phyloP scores from a whole-genome alignment of 2,888 invertebrate genomes.

The Atethmia centrago region DNA sequence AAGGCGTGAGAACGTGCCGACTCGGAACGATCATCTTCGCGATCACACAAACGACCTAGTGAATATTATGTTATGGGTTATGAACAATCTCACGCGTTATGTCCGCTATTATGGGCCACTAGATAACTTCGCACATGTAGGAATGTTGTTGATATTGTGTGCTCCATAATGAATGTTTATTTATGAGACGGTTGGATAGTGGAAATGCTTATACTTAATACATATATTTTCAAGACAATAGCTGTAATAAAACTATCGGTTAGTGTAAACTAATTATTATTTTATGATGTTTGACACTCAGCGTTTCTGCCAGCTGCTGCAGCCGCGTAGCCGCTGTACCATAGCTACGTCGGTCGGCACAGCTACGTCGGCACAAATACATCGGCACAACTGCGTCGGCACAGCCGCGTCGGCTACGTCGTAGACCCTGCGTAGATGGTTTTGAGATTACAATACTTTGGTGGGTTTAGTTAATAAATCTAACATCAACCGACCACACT shows the following conservation, averaged over 20 bases:
- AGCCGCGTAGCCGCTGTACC: slow-evolving; percentile 15
- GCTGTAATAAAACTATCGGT: not conserved
- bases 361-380: slow-evolving; percentile 36
- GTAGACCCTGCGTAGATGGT: slow-evolving; percentile 23
- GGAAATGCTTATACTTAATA: not conserved
- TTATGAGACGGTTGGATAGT: slow-evolving; percentile 32
- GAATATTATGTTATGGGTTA: slow-evolving; percentile 69
- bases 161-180: slow-evolving; percentile 30
- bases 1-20: slow-evolving; percentile 73
- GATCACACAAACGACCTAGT: slow-evolving; percentile 65
- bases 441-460: not conserved
- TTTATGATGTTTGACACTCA: not conserved
- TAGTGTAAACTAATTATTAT: not conserved
- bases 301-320: not conserved
- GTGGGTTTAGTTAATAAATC: not conserved
- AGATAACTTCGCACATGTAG: slow-evolving; percentile 57
- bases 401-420: slow-evolving; percentile 35
- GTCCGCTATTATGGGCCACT: slow-evolving; percentile 53
- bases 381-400: slow-evolving; percentile 1
- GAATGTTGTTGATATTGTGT: slow-evolving; percentile 24
- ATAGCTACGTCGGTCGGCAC: not conserved
- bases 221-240: not conserved
- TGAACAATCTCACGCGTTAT: slow-evolving; percentile 66
- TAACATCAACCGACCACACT: not conserved
- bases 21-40: slow-evolving; percentile 71